A percentile compares a stretch with the other conserved stretches of the same genome.
Conservation (phyloP, 2,797 vertebrate genomes). For the Sebastes minor region DNA sequence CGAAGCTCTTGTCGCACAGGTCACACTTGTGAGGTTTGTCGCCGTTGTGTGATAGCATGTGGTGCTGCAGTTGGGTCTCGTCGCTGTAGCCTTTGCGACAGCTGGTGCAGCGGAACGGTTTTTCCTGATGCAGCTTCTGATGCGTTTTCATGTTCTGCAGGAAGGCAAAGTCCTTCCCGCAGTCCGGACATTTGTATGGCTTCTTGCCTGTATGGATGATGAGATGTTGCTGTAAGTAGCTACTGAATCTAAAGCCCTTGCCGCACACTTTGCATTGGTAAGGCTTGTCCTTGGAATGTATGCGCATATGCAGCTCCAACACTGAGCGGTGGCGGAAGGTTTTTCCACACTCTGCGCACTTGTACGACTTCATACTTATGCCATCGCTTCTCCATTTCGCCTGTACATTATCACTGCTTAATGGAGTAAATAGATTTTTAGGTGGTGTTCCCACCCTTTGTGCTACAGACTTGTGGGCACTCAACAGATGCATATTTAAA, state of each 20-base stretch:
- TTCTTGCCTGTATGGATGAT: constrained; percentile 86
- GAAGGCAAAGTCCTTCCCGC: constrained; percentile 86
- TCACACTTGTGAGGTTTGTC: constrained; percentile 85
- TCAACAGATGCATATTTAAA: constrained; percentile 75
- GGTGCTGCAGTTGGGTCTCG: constrained; percentile 80
- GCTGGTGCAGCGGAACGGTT: constrained; percentile 84
- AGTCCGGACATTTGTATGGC: constrained; percentile 85
- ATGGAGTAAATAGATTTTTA: constrained; percentile 32
- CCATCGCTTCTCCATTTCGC: constrained; percentile 61
- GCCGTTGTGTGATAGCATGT: constrained; percentile 83
- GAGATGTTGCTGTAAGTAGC: constrained; percentile 85
- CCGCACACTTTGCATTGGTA: constrained; percentile 84
- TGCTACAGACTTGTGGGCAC: constrained; percentile 69
- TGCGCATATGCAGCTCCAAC: constrained; percentile 85
- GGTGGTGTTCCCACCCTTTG: constrained; percentile 51
- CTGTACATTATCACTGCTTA: constrained; percentile 52
- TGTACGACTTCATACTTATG: constrained; percentile 69
- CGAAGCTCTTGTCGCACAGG: constrained; percentile 84
- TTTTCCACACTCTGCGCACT: constrained; percentile 83
- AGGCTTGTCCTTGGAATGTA: constrained; percentile 84
- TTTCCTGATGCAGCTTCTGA: constrained; percentile 84
- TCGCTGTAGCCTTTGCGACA: constrained; percentile 86
- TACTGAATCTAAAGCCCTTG: constrained; percentile 84
- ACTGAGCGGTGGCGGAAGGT: constrained; percentile 84
- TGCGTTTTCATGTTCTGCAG: constrained; percentile 87